Evolutionary conservation across 2,113 vertebrate genomes (phyloP).

Genomic region (Nibea albiflora): DNA sequence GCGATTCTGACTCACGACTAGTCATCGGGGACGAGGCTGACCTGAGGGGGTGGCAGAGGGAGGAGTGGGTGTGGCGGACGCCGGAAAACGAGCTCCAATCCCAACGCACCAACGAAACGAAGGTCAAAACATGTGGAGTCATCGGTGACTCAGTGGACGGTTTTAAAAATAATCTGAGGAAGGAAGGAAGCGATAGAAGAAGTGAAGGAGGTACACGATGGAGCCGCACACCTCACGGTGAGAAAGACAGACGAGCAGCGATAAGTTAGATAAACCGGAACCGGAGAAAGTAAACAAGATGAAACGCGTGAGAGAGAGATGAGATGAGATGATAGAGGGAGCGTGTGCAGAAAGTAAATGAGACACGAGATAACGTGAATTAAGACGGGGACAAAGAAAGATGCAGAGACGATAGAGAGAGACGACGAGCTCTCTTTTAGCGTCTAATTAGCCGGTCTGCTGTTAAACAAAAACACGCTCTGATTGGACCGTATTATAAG

Average conservation of each 20-base stretch:
- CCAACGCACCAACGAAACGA: not conserved
- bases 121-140: constrained; percentile 18
- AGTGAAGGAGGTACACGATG: not conserved
- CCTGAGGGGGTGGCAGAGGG: constrained; percentile 20
- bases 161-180: constrained; percentile 13
- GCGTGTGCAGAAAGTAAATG: constrained; percentile 21
- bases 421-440: not conserved
- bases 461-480: not conserved
- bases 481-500: no score
- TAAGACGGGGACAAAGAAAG: not conserved
- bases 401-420: not conserved
- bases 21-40: not conserved
- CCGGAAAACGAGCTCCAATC: not conserved
- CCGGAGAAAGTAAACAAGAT: constrained; percentile 30
- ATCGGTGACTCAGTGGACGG: constrained; percentile 31
- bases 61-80: constrained; percentile 1
- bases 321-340: constrained; percentile 28
- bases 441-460: not conserved
- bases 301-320: not conserved
- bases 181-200: not conserved
- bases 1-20: constrained; percentile 44
- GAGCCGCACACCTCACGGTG: not conserved
- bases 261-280: constrained; percentile 28
- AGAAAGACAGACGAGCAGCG: constrained; percentile 5
- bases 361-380: constrained; percentile 20